A percentile compares a stretch with the other conserved stretches of the same genome.
phyloP scores from a whole-genome alignment of 2,113 vertebrate genomes.

The Rhinopomastus cyanomelas region DNA sequence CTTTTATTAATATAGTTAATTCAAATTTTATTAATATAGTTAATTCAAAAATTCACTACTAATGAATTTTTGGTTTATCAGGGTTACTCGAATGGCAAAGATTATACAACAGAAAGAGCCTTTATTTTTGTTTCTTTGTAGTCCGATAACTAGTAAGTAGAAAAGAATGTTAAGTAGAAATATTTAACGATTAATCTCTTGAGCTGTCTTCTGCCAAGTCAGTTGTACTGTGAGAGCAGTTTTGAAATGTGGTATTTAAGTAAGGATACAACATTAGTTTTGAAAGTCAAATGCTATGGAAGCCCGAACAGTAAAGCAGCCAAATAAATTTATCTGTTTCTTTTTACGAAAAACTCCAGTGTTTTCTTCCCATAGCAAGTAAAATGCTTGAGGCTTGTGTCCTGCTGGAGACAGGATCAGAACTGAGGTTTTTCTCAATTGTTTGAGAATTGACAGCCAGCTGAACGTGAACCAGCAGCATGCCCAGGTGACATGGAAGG shows the following conservation, averaged over 20 bases:
- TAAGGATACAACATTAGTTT: neutral
- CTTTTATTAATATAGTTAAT: neutral
- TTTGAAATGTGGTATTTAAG: neutral
- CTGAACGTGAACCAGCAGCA: too few relatives aligned
- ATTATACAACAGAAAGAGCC: neutral
- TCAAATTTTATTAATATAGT: neutral
- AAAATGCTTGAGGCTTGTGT: neutral
- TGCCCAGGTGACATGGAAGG: too few relatives aligned
- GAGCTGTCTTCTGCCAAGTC: neutral
- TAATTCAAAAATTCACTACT: neutral
- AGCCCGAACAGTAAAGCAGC: neutral
- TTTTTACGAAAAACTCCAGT: neutral
- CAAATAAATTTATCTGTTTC: neutral
- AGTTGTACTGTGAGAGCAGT: neutral
- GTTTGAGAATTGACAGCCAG: too few relatives aligned
- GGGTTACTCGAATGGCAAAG: neutral
- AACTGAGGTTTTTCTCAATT: constrained; percentile 11
- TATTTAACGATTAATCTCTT: neutral
- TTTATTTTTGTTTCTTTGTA: neutral
- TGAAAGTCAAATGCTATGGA: neutral
- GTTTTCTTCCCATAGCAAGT: neutral
- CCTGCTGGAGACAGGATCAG: neutral
- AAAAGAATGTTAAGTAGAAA: neutral
- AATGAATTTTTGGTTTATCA: neutral
- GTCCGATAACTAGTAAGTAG: neutral